Evolutionary conservation across 2,797 vertebrate species (phyloP).

Genomic region (Siniperca scherzeri): DNA sequence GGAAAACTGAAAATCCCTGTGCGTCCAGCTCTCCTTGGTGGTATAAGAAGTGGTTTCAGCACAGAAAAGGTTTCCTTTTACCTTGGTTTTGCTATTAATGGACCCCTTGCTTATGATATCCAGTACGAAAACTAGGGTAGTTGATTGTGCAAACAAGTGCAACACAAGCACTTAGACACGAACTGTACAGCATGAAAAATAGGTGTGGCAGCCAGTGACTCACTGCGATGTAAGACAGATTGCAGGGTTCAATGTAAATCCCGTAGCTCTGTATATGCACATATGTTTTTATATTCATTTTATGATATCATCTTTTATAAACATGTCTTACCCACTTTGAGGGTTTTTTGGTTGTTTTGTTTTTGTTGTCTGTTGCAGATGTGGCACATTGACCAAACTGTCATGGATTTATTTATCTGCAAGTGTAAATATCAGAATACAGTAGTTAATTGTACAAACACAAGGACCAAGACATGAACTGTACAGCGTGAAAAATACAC

Average conservation of each 20-base stretch:
- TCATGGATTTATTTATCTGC: too few species aligned
- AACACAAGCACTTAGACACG: not conserved
- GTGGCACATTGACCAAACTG: too few species aligned
- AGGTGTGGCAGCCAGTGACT: not conserved
- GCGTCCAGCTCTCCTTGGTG: constrained; percentile 68
- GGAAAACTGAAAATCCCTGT: constrained; percentile 78
- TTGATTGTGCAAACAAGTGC: not conserved
- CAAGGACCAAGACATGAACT: too few species aligned
- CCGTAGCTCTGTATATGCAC: too few species aligned
- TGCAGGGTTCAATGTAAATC: too few species aligned
- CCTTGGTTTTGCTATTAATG: constrained; percentile 85
- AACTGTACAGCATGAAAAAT: not conserved
- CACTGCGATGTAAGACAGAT: not conserved
- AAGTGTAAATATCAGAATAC: too few species aligned
- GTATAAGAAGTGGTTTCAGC: constrained; percentile 80
- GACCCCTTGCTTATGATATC: constrained; percentile 85
- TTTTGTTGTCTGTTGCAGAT: not conserved
- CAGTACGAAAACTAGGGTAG: constrained; percentile 58
- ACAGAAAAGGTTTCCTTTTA: constrained; percentile 87
- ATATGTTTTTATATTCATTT: too few species aligned
- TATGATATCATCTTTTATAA: too few species aligned
- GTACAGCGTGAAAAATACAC: not conserved
- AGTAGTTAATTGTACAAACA: too few species aligned
- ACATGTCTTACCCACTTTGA: too few species aligned
- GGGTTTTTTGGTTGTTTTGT: too few species aligned